These are phyloP conservation scores for Eubucco bourcierii DNA, from an alignment of 2,113 vertebrate species.

Conservation along the genomic window DNA sequence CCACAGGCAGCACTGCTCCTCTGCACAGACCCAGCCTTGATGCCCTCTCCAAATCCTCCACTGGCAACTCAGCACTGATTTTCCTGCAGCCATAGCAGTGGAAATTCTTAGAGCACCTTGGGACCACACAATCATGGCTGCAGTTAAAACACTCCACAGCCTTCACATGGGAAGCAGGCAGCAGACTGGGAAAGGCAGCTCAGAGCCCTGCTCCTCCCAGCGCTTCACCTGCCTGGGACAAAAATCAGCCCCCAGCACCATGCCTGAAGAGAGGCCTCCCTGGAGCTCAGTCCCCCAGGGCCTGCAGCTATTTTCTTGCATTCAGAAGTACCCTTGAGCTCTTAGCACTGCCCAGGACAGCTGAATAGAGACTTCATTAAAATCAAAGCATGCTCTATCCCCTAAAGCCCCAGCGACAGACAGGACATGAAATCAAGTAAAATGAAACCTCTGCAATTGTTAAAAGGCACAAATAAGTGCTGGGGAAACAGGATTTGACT, in stretches of 20 bases:
- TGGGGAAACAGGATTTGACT: background rate
- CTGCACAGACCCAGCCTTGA: background rate
- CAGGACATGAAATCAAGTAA: background rate
- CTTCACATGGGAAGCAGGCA: background rate
- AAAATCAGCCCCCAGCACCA: background rate
- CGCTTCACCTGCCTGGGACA: background rate
- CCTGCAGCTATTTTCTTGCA: background rate
- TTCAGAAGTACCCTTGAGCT: background rate
- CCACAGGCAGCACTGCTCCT: background rate
- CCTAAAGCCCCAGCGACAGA: background rate
- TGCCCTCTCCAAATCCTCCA: background rate
- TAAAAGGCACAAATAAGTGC: background rate
- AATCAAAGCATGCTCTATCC: background rate
- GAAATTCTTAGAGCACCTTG: background rate
- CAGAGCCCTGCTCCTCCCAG: background rate
- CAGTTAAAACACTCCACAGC: background rate
- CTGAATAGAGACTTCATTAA: background rate
- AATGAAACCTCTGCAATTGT: background rate
- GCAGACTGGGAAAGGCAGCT: fast-evolving
- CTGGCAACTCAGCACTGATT: background rate
- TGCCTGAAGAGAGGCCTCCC: background rate
- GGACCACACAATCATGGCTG: fast-evolving
- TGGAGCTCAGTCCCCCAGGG: background rate
- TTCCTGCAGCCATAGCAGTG: background rate
- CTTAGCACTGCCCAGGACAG: background rate